Base-by-base conservation (phyloP, 2,888 invertebrate species). In the Sepiola atlantica region DNA sequence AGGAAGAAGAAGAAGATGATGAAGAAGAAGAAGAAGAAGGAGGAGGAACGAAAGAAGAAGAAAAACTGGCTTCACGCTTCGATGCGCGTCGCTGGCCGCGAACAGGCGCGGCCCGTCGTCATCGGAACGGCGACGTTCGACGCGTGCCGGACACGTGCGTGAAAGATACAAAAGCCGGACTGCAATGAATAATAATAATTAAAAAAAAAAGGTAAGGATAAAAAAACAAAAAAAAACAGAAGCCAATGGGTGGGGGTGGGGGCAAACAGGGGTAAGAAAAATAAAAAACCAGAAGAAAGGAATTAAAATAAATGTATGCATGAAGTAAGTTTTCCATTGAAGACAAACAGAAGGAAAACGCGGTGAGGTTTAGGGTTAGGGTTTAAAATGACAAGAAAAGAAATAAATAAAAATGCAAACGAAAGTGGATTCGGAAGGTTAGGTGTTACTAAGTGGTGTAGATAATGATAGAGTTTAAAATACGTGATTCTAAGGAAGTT, bases 11-110 rank as follows among this genome's bases (percentile, higher is more conserved):
- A 55, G 55, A 55, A 55, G 16, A 24, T 24, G 61, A 61, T n/a
- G 77, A 77, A 77, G 77, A 77, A 77, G 77, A 77, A 77, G n/a
- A n/a, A n/a, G n/a, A 77, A 77, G 77, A 77, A n/a, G n/a, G n/a
- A n/a, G n/a, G 61, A 61, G 12, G 61, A 21, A 57, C 20, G 20
- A 21, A 1, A 6, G 28, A 28, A 61, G 32, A n/a, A n/a, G 32
- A n/a, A 77, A 77, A n/a, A n/a, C 16, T n/a, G 77, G n/a, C 77
- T 4, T n/a, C n/a, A 77, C n/a, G 77, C 77, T 77, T 77, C 77
- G 77, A 77, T 77, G 10, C 77, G 16, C 77, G n/a, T 77, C 77
- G n/a, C n/a, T 77, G 12, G n/a, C n/a, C 12, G 77, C 32, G 18
- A n/a, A n/a, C 77, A 77, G 77, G n/a, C 12, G 77, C 20, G 10